These are phyloP conservation scores for Thamnophis sirtalis DNA, from an alignment of 2,113 vertebrate species.

Conservation along the genomic window DNA sequence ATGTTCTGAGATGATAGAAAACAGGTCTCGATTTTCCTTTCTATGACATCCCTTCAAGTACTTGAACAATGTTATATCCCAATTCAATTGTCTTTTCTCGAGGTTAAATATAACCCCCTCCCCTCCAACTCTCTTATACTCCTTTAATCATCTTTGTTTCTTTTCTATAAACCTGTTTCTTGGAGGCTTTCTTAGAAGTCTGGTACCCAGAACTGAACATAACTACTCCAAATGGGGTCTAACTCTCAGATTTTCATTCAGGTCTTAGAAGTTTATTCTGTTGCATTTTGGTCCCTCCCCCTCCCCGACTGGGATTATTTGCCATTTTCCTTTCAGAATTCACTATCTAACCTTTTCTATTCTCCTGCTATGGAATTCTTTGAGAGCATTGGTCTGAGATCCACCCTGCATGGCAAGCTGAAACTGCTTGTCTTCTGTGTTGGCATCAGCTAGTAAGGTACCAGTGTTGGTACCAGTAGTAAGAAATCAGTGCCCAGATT, in stretches of 20 bases:
- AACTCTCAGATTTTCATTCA: not conserved
- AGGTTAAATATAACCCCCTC: not conserved
- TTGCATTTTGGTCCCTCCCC: not conserved
- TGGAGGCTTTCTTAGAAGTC: not conserved
- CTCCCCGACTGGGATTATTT: not conserved
- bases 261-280: not conserved
- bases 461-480: not conserved
- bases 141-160: not conserved
- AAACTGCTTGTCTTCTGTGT: not conserved
- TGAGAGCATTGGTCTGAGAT: not conserved
- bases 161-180: not conserved
- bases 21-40: not conserved
- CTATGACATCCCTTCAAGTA: not conserved
- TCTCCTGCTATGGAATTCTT: not conserved
- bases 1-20: not conserved
- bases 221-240: not conserved
- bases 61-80: not conserved
- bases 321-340: not conserved
- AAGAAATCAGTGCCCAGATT: not conserved
- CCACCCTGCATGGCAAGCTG: not conserved
- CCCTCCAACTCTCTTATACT: not conserved
- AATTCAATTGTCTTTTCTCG: not conserved
- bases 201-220: not conserved
- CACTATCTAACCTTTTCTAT: not conserved
- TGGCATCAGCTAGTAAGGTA: not conserved